phyloP scores from a whole-genome alignment of 2,113 vertebrate genomes.

The Coreoperca whiteheadi region DNA sequence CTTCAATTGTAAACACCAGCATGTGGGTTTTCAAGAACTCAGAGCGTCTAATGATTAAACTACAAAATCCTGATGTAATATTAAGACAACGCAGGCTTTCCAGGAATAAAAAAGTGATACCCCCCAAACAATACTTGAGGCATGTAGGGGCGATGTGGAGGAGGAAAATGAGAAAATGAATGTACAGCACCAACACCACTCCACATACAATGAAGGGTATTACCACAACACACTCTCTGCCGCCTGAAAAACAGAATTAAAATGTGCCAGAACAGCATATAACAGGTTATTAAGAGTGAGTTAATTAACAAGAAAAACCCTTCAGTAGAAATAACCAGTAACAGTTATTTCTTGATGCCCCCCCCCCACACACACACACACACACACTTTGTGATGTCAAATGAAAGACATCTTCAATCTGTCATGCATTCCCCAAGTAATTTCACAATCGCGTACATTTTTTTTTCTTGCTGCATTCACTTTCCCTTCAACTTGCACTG shows the following conservation, averaged over 20 bases:
- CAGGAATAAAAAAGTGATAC: too few species aligned
- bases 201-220: constrained; percentile 23
- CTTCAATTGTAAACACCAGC: background rate
- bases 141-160: too few species aligned
- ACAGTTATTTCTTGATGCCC: background rate
- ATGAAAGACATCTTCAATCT: background rate
- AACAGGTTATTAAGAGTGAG: background rate
- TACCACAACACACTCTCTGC: fast-evolving
- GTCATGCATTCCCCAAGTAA: background rate
- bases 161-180: background rate
- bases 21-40: background rate
- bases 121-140: background rate
- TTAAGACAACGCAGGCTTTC: background rate
- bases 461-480: background rate
- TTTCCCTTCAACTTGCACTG: background rate
- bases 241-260: constrained; percentile 7
- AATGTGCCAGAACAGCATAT: background rate
- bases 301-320: too few species aligned
- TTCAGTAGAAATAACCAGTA: background rate
- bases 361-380: too few species aligned
- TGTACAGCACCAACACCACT: constrained; percentile 12
- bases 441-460: constrained; percentile 31
- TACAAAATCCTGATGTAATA: background rate
- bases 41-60: constrained; percentile 12
- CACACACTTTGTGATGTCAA: background rate